Evolutionary conservation across 2,113 vertebrate species (phyloP).

Genomic region (Laticauda colubrina): DNA sequence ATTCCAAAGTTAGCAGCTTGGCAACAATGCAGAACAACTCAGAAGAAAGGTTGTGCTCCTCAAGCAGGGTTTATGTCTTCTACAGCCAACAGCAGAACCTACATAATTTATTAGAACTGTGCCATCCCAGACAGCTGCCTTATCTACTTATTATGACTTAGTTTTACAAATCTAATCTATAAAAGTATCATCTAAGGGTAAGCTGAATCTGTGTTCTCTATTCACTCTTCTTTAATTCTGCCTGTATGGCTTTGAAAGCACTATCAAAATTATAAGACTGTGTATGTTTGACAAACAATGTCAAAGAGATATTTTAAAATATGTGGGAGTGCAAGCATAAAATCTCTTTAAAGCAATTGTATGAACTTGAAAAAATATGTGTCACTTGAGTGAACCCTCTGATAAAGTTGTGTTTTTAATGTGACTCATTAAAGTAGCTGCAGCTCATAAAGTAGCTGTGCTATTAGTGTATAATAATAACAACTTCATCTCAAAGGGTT

Average conservation of each 20-base stretch:
- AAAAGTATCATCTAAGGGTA: neutral
- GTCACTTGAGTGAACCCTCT: neutral
- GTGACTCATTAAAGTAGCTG: neutral
- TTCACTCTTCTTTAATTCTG: neutral
- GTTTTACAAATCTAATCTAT: neutral
- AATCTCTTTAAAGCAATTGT: neutral
- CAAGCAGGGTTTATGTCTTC: neutral
- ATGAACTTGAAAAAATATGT: neutral
- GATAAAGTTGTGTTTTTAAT: neutral
- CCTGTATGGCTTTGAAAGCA: conserved; percentile 17
- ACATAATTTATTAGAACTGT: neutral
- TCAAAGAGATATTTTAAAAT: neutral
- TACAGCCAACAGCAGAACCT: neutral
- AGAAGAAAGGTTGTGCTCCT: neutral
- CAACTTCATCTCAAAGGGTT: neutral
- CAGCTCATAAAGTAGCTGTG: neutral
- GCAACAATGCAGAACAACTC: neutral
- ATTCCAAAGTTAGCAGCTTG: neutral
- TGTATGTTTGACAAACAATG: neutral
- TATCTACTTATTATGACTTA: neutral
- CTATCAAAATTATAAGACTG: neutral
- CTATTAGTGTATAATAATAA: neutral
- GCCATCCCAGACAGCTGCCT: neutral
- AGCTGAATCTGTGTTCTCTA: neutral
- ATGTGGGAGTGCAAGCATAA: neutral